A percentile compares a stretch with the other conserved stretches of the same genome.
phyloP scores from a whole-genome alignment of 2,113 vertebrate species.

The Orthonyx spaldingii region DNA sequence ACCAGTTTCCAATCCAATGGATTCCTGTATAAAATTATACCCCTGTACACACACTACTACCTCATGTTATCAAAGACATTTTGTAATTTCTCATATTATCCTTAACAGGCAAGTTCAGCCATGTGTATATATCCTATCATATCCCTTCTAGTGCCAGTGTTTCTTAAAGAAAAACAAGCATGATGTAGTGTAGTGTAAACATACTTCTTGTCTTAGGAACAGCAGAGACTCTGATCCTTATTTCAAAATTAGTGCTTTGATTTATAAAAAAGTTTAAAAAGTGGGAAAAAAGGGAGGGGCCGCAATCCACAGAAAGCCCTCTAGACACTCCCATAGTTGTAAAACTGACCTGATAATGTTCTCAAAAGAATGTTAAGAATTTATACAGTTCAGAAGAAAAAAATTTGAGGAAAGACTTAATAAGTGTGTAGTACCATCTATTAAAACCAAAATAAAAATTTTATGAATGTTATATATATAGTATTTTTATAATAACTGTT shows the following conservation, averaged over 20 bases:
- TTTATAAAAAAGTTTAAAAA: not conserved
- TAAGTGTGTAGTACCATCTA: not conserved
- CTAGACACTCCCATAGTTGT: not conserved
- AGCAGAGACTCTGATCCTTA: not conserved
- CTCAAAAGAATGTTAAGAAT: not conserved
- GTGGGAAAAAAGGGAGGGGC: accelerated
- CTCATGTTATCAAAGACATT: not conserved
- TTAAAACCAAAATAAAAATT: not conserved
- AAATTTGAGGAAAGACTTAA: not conserved
- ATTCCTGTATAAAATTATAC: not conserved
- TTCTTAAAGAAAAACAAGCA: not conserved
- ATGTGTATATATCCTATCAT: not conserved
- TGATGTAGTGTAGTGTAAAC: not conserved
- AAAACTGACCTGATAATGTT: not conserved
- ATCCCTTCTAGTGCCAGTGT: not conserved
- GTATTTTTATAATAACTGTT: conserved; percentile 1
- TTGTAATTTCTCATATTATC: not conserved
- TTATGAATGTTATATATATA: not conserved
- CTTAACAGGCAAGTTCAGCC: not conserved
- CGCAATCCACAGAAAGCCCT: not conserved
- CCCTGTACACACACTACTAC: not conserved
- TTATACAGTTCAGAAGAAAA: not conserved
- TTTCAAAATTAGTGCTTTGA: not conserved
- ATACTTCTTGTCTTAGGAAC: not conserved
- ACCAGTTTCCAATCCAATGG: not conserved